phyloP scores from a whole-genome alignment of 2,888 invertebrate species.

The Patella caerulea region DNA sequence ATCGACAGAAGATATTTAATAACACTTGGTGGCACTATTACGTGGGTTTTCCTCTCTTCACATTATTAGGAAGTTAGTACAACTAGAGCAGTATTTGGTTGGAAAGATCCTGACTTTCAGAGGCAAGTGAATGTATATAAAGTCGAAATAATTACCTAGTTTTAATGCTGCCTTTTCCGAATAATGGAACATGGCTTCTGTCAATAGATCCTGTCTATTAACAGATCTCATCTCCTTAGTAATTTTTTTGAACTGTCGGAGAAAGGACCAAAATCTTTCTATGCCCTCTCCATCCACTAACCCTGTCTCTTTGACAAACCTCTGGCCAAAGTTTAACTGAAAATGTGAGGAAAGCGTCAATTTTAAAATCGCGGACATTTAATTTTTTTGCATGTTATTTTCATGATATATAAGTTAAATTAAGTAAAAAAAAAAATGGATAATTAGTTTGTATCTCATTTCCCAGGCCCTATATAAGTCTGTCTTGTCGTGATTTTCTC shows the following conservation, averaged over 20 bases:
- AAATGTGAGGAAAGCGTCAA: neutral
- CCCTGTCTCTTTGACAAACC: neutral
- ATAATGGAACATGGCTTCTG: constrained; percentile 8
- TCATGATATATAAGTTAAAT: no score
- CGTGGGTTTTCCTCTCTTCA: no score
- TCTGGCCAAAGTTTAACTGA: constrained; percentile 14
- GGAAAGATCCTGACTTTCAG: neutral
- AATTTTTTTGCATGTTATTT: no score
- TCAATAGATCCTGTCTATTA: constrained; percentile 9
- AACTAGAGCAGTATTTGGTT: neutral
- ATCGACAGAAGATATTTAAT: no score
- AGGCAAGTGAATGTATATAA: neutral
- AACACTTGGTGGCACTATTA: no score
- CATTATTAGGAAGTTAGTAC: no score
- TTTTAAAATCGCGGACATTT: no score
- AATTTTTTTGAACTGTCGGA: neutral
- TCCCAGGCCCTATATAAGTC: no score
- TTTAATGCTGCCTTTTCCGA: neutral
- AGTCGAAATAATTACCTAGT: neutral
- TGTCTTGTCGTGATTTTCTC: no score
- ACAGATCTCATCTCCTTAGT: constrained; percentile 8
- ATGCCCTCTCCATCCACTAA: constrained; percentile 12
- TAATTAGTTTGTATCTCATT: no score
- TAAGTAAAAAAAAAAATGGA: no score
- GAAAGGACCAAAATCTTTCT: constrained; percentile 12